Conservation (phyloP, 2,113 vertebrate species). For the Ifrita kowaldi region DNA sequence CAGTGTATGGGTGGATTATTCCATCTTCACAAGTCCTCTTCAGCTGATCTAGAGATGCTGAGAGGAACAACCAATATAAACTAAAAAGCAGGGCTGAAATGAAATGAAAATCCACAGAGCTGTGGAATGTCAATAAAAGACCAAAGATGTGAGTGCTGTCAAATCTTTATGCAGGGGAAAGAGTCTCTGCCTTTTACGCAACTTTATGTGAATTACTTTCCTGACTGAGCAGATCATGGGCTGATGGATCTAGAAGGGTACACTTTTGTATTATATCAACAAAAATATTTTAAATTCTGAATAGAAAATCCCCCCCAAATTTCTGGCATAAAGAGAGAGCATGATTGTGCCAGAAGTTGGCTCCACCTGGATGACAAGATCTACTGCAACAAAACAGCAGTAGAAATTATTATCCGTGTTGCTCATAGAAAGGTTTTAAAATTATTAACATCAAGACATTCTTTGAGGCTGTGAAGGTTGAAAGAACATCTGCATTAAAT, state of each 20-base stretch:
- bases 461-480: slow-evolving; percentile 41
- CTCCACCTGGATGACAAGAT: background rate
- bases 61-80: background rate
- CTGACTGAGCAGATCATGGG: background rate
- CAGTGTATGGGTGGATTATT: background rate
- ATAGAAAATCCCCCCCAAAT: background rate
- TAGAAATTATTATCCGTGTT: background rate
- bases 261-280: background rate
- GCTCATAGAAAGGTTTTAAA: slow-evolving; percentile 50
- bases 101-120: background rate
- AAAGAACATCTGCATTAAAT: slow-evolving; percentile 62
- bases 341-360: background rate
- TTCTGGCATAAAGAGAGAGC: background rate
- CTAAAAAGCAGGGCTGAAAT: background rate
- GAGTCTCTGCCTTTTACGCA: background rate
- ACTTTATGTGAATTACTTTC: background rate
- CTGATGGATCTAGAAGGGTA: background rate
- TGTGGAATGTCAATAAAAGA: background rate
- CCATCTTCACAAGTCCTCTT: background rate
- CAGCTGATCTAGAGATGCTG: background rate
- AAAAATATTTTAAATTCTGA: background rate
- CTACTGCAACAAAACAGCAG: background rate
- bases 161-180: background rate
- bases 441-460: slow-evolving; percentile 26
- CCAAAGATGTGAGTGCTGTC: background rate